Evolutionary conservation across 2,797 vertebrate species (phyloP), one percentile per base, ranked within the genome.

Genomic region (Schizothorax lantsangensis): DNA sequence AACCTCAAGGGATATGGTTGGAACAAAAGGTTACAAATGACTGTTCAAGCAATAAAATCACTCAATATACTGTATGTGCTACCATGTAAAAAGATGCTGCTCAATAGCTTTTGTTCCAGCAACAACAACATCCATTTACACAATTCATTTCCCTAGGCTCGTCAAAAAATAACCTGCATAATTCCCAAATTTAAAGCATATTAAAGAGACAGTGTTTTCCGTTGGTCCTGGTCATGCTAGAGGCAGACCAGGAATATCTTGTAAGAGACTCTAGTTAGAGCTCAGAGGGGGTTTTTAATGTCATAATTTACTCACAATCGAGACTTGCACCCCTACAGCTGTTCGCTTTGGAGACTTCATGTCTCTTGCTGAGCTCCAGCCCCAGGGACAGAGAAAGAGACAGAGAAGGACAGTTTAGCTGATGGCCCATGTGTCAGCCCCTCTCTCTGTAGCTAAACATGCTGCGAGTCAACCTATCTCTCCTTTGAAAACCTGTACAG

Each of bases 221-320:
- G 30, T 10, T 47, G 21, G 23, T 26, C 52, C 49, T 36, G 45
- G 69, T 54, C 81, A 36, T 87, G 71, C 38, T 54, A 40, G 52
- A 72, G 49, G 33, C n/a, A 78, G 64, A 54, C n/a, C 10, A 49
- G 17, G 17, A 71, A 23, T 14, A 79, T 69, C 59, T 40, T 71
- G 30, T 40, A 54, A 78, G n/a, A 79, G 43, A 69, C 23, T 78
- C 54, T 33, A 19, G 52, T 73, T 54, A 19, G 68, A 62, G 73
- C 74, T 88, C 66, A 77, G 40, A 68, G 62, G 38, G 47, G 62
- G 52, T 57, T 23, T 82, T 73, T 69, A 82, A 83, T 83, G 62
- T 81, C 47, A 72, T 88, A 49, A 86, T 83, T 79, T 66, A 72
- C 84, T 83, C 43, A 78, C 66, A 40, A 77, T 83, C 71, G 26